Conservation (phyloP, 1,140 invertebrate genomes). For the Rhopalosiphum maidis region DNA sequence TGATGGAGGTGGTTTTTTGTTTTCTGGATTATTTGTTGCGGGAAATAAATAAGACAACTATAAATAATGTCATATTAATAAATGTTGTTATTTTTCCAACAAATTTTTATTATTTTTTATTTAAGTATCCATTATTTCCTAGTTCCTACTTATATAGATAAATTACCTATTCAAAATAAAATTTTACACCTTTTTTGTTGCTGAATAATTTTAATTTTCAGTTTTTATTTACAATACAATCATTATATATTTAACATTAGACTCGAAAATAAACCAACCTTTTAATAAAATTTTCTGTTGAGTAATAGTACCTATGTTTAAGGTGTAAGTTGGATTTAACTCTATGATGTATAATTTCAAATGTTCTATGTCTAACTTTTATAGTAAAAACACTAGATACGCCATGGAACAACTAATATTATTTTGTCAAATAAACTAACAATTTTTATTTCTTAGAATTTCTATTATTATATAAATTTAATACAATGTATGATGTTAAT, state of each 20-base stretch:
- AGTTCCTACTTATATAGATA: neutral
- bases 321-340: neutral
- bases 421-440: neutral
- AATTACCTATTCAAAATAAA: neutral
- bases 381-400: neutral
- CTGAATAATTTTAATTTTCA: neutral
- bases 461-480: neutral
- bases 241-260: neutral
- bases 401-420: neutral
- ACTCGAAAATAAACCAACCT: neutral
- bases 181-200: neutral
- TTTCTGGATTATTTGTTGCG: conserved; percentile 67
- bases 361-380: neutral
- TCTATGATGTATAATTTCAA: neutral
- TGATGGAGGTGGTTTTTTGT: conserved; percentile 76
- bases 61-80: neutral
- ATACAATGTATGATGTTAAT: neutral
- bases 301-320: neutral
- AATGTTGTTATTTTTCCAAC: conserved; percentile 5
- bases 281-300: neutral
- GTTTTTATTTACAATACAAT: neutral
- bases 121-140: neutral
- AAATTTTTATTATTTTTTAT: neutral
- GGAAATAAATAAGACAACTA: neutral
- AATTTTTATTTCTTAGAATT: neutral